Evolutionary conservation across 2,797 vertebrate genomes (phyloP), one percentile per base, ranked within the genome.

Genomic region (Acrossocheilus wenchowensis): DNA sequence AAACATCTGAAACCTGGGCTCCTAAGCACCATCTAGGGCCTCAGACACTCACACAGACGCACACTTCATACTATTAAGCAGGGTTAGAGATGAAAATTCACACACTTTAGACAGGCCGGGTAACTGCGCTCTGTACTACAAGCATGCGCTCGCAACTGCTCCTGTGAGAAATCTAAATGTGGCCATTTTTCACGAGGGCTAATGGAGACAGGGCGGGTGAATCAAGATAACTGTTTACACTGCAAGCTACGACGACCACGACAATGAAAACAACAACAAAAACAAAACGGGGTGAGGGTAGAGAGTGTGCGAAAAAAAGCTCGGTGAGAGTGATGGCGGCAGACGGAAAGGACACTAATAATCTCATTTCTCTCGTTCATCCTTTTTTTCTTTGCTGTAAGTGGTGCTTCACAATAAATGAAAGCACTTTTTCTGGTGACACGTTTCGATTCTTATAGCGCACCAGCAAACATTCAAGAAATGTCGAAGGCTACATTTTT

Each of bases 231-330:
- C 87, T 86, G 88, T 92, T 91, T 90, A 90, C 87, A 90, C 84
- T 77, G 88, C 91, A 90, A 91, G 90, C 88, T 84, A 84, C 89
- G 79, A 87, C 80, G 78, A 89, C 90, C 89, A 66, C 83, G 90
- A 90, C 91, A 90, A 90, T 83, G 83, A 88, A 90, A 87, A 89
- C 89, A 88, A 87, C 90, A 88, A 88, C 92, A 86, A 86, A 80
- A 84, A 87, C 74, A 85, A 90, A 84, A 84, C 39, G 11, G 87
- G 88, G 86, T 75, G 62, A 87, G 78, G 17, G 36, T 45, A 89
- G 77, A 89, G 92, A 90, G 89, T 91, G 83, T 81, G 88, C 10
- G n/a, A 30, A 30, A 88, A 30, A 91, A 92, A 78, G 79, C 87
- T 89, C 73, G 69, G 81, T 90, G 90, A 91, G 92, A 88, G 83